Evolutionary conservation across 2,113 vertebrate species (phyloP).

Genomic region (Himantopus leucocephalus): DNA sequence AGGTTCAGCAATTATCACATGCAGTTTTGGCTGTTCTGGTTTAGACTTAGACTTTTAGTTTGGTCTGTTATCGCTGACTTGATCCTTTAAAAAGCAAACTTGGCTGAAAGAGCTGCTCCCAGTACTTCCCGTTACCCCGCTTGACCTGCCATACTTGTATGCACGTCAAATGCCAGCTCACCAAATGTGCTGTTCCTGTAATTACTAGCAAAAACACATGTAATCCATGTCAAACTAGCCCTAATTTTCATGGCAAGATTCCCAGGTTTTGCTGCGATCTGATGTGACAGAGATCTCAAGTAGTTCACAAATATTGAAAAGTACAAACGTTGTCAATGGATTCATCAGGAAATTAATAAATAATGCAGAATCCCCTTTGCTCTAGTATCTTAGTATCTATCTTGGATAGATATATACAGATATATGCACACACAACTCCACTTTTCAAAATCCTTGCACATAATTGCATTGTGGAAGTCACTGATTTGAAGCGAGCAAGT

Average conservation of each 20-base stretch:
- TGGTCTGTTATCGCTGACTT: neutral
- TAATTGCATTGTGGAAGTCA: neutral
- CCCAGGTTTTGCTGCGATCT: neutral
- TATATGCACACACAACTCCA: neutral
- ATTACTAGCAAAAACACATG: neutral
- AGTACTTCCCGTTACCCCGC: neutral
- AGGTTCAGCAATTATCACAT: neutral
- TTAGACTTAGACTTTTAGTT: neutral
- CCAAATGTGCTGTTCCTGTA: neutral
- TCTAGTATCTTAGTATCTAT: neutral
- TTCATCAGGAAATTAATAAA: neutral
- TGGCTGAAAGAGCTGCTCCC: neutral
- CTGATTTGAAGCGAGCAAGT: neutral
- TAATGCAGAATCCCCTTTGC: neutral
- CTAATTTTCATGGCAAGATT: neutral
- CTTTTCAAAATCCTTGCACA: neutral
- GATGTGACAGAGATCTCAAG: neutral
- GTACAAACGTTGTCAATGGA: accelerated
- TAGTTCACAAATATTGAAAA: neutral
- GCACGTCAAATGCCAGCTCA: neutral
- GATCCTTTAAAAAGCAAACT: neutral
- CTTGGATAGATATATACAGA: neutral
- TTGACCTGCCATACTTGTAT: neutral
- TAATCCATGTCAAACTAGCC: constrained; percentile 3
- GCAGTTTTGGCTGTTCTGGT: neutral